A percentile compares a stretch with the other conserved stretches of the same genome.
These are phyloP conservation scores for Micromussa lordhowensis DNA, from an alignment of 92 coral and sea anemone species.

Conservation along the genomic window DNA sequence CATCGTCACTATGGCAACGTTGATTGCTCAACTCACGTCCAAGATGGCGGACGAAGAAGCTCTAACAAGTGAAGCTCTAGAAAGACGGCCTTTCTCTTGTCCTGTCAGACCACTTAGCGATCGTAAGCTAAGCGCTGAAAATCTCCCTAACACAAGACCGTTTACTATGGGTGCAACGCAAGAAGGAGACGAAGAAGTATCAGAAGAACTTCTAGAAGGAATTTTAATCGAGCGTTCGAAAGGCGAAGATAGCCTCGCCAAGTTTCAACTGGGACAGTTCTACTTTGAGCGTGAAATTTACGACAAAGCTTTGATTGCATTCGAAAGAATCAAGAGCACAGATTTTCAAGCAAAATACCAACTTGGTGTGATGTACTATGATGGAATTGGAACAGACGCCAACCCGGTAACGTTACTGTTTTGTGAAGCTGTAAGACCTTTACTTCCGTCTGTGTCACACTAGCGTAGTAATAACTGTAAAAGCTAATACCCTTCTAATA, in stretches of 20 bases:
- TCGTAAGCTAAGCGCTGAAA: conserved; percentile 86
- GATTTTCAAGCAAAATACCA: conserved; percentile 96
- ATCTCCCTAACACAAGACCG: conserved; percentile 69
- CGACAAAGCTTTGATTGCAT: conserved; percentile 90
- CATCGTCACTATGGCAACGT: conserved; percentile 50
- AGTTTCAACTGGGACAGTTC: conserved; percentile 98
- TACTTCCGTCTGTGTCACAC: too few relatives aligned
- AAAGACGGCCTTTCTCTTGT: conserved; percentile 44
- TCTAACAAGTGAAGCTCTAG: conserved; percentile 49
- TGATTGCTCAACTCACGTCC: conserved; percentile 53
- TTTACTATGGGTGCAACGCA: conserved; percentile 39
- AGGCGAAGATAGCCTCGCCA: conserved; percentile 80
- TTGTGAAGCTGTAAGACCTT: not conserved
- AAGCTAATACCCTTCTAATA: too few relatives aligned
- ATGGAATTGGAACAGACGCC: conserved; percentile 87
- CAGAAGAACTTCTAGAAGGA: conserved; percentile 88
- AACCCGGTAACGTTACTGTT: conserved; percentile 72
- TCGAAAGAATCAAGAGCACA: conserved; percentile 84
- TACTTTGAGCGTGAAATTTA: conserved; percentile 93
- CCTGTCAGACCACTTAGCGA: conserved; percentile 72
- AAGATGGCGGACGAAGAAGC: conserved; percentile 85
- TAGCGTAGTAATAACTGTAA: too few relatives aligned
- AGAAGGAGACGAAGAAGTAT: conserved; percentile 53
- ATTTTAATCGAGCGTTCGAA: conserved; percentile 75
- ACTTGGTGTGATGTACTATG: conserved; percentile 97